Evolutionary conservation across 2,113 vertebrate genomes (phyloP).

Genomic region (Astur gentilis): DNA sequence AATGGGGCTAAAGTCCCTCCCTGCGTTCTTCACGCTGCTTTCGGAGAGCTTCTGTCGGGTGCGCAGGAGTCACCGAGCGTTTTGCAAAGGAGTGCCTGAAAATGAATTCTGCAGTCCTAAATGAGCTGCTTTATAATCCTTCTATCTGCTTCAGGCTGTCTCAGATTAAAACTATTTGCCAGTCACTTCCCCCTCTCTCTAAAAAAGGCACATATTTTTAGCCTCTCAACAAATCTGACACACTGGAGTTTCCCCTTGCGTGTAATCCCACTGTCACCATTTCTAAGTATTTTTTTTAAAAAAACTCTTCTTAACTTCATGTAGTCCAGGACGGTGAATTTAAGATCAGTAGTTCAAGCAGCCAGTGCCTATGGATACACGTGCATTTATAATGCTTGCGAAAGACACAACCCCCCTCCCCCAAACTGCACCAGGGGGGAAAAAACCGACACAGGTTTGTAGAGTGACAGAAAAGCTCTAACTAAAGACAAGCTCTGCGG

Average conservation of each 20-base stretch:
- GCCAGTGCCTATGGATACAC: background rate
- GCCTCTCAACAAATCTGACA: background rate
- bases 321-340: background rate
- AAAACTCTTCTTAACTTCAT: background rate
- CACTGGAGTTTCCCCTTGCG: background rate
- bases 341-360: background rate
- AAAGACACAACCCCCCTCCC: background rate
- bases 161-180: slow-evolving; percentile 52
- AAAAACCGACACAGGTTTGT: accelerated
- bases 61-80: background rate
- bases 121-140: slow-evolving; percentile 52
- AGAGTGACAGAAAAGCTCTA: background rate
- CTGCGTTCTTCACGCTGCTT: background rate
- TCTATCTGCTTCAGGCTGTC: slow-evolving; percentile 44
- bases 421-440: background rate
- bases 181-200: background rate
- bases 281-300: background rate
- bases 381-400: background rate
- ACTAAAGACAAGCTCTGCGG: background rate
- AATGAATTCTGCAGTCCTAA: slow-evolving; percentile 33
- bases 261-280: background rate
- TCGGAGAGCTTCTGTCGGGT: background rate
- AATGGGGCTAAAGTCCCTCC: background rate
- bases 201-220: slow-evolving; percentile 22
- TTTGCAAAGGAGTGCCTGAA: slow-evolving; percentile 7